A percentile compares a stretch with the other conserved stretches of the same genome.
These are phyloP conservation scores for Nemurella pictetii DNA, from an alignment of 2,888 invertebrate species.

Conservation along the genomic window DNA sequence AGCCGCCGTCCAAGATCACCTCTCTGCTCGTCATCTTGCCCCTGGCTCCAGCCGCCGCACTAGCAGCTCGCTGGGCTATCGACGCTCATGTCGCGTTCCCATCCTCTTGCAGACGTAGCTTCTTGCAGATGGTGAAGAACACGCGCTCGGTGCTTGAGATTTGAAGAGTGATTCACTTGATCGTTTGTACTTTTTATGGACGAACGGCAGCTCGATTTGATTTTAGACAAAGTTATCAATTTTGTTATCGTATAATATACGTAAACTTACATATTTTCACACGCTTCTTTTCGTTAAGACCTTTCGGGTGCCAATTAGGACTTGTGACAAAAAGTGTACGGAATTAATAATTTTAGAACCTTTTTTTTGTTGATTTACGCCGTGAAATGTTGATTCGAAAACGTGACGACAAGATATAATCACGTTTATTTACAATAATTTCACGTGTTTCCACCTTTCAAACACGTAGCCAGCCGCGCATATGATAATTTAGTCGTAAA, in stretches of 20 bases:
- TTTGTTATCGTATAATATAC: neutral
- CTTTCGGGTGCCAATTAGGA: too few species aligned
- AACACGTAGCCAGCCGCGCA: neutral
- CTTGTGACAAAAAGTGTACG: too few species aligned
- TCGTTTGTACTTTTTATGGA: neutral
- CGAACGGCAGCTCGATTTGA: neutral
- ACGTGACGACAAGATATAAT: neutral
- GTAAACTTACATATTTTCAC: too few species aligned
- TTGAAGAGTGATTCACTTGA: neutral
- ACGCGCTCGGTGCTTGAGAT: too few species aligned
- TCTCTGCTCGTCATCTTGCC: constrained; percentile 68
- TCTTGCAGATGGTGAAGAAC: neutral
- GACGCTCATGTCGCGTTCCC: neutral
- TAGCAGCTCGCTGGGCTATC: neutral
- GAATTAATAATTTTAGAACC: neutral
- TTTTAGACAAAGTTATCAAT: neutral
- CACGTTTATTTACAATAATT: neutral
- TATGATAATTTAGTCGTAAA: neutral
- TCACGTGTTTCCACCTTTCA: neutral
- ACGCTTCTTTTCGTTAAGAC: too few species aligned
- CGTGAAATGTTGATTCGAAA: neutral
- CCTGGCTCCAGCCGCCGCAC: neutral
- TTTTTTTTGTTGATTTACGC: neutral
- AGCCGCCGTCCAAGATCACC: constrained; percentile 77
- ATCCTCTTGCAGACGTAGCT: neutral